A percentile compares a stretch with the other conserved stretches of the same genome.
Evolutionary conservation across 2,113 vertebrate genomes (phyloP).

Genomic region (Neofelis nebulosa): DNA sequence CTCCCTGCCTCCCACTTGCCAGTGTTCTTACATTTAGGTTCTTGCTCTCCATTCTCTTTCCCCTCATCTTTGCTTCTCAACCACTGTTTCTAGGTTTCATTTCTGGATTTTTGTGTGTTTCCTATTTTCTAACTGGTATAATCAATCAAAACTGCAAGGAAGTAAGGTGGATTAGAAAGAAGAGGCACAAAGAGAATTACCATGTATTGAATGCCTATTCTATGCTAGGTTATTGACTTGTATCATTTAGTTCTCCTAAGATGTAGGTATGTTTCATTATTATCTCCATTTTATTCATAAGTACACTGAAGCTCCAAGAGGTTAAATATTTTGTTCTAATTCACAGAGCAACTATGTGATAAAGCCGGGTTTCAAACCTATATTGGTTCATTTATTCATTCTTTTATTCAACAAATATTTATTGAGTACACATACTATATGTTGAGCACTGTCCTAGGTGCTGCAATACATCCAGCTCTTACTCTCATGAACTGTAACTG

Average conservation of each 20-base stretch:
- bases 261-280: conserved; percentile 26
- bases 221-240: background rate
- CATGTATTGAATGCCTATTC: background rate
- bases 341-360: background rate
- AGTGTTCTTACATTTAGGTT: background rate
- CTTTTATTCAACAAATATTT: conserved; percentile 11
- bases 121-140: background rate
- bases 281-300: conserved; percentile 50
- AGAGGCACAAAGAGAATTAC: conserved; percentile 10
- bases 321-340: conserved; percentile 39
- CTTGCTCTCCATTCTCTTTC: background rate
- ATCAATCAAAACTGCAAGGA: background rate
- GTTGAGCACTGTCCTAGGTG: background rate
- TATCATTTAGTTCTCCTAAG: background rate
- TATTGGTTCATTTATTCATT: background rate
- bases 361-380: conserved; percentile 20
- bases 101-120: conserved; percentile 33
- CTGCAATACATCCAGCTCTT: background rate
- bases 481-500: background rate
- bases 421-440: background rate
- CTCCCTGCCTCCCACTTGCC: background rate
- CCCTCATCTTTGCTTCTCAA: conserved; percentile 1
- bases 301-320: background rate
- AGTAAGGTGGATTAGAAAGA: background rate
- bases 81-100: background rate